phyloP scores from a whole-genome alignment of 2,113 vertebrate species.

The Brienomyrus longianalis region DNA sequence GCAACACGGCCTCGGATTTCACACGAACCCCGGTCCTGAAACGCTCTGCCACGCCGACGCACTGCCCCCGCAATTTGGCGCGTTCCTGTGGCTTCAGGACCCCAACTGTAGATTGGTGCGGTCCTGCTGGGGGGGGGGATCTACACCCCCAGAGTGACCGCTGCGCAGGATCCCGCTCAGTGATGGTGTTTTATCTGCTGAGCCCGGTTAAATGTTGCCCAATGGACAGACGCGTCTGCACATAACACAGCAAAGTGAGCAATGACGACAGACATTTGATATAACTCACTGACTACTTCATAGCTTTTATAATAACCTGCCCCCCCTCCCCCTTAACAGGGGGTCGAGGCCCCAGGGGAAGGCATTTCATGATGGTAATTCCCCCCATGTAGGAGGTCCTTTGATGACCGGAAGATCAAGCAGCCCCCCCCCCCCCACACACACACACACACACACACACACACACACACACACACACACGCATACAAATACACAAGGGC shows the following conservation, averaged over 20 bases:
- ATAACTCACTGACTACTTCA: background rate
- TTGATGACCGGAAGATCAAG: conserved; percentile 13
- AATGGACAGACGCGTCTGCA: background rate
- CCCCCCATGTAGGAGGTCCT: conserved; percentile 28
- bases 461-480: too few species aligned
- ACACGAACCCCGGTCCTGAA: background rate
- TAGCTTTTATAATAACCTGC: background rate
- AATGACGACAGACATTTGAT: background rate
- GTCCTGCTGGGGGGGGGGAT: background rate
- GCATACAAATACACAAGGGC: background rate
- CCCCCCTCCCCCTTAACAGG: background rate
- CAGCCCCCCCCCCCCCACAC: background rate
- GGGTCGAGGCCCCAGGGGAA: background rate
- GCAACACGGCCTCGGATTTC: background rate
- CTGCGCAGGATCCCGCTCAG: background rate
- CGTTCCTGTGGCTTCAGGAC: background rate
- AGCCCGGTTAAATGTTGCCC: background rate
- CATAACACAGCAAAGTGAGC: background rate
- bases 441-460: background rate
- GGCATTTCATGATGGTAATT: conserved; percentile 7
- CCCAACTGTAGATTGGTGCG: background rate
- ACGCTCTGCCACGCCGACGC: background rate
- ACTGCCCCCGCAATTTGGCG: too few species aligned
- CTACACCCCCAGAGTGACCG: background rate
- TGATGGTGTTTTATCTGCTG: background rate